phyloP scores from a whole-genome alignment of 1,140 invertebrate species.

The Teleogryllus occipitalis region DNA sequence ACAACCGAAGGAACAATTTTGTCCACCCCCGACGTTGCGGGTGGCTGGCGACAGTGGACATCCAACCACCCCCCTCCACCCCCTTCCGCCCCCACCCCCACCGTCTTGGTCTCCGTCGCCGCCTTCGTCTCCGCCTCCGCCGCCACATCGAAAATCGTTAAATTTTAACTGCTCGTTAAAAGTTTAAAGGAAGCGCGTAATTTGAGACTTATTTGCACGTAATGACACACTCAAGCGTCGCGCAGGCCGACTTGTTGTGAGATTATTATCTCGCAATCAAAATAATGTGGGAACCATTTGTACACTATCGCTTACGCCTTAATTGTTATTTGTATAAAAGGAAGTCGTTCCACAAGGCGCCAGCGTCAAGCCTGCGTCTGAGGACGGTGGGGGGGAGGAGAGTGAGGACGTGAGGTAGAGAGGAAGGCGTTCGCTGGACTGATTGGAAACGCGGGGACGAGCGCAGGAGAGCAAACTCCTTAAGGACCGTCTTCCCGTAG shows the following conservation, averaged over 20 bases:
- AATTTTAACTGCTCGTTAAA: constrained; percentile 5
- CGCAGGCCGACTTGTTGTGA: background rate
- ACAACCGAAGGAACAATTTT: no score
- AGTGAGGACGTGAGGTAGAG: background rate
- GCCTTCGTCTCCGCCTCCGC: background rate
- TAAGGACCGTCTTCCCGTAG: no score
- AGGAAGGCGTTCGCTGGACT: background rate
- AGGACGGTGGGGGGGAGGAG: background rate
- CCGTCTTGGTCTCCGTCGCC: background rate
- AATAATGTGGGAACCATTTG: constrained; percentile 4
- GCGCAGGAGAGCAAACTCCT: no score
- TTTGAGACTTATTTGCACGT: background rate
- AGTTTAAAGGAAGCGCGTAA: background rate
- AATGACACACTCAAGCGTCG: background rate
- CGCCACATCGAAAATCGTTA: constrained; percentile 1
- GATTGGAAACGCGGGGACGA: no score
- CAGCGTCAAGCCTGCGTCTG: no score
- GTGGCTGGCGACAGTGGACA: no score
- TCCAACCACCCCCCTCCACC: no score
- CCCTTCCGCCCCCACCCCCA: background rate
- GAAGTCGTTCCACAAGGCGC: background rate
- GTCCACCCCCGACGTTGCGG: no score
- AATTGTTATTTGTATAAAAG: constrained; percentile 6
- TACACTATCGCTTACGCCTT: constrained; percentile 1
- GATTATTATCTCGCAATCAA: background rate